Conservation (phyloP, 1,140 invertebrate genomes). For the Scaptodrosophila lebanonensis region DNA sequence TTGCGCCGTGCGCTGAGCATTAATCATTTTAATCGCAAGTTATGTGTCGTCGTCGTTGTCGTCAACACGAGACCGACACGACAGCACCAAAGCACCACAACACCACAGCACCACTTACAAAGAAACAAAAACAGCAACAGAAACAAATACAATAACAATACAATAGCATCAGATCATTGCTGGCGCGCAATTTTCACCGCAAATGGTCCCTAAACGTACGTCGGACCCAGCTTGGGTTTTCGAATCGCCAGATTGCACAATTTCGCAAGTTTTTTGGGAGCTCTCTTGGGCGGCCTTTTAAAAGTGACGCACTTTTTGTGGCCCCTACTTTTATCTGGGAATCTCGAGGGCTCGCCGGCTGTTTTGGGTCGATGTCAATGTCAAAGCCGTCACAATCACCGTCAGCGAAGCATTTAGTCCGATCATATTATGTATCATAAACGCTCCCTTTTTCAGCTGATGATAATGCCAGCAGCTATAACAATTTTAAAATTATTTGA, state of each 20-base stretch:
- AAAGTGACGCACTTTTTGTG: constrained; percentile 44
- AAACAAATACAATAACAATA: constrained; percentile 2
- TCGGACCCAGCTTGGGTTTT: constrained; percentile 25
- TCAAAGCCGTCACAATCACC: constrained; percentile 33
- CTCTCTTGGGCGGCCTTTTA: constrained; percentile 59
- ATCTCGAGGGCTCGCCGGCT: too few relatives aligned
- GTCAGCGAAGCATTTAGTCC: constrained; percentile 55
- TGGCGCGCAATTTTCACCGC: constrained; percentile 33
- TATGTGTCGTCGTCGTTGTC: constrained; percentile 66
- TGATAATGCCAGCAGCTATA: constrained; percentile 63
- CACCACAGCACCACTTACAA: constrained; percentile 17
- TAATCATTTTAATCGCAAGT: constrained; percentile 76
- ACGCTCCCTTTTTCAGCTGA: constrained; percentile 65
- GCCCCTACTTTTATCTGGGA: constrained; percentile 20
- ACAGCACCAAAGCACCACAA: constrained; percentile 28
- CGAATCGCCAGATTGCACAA: constrained; percentile 43
- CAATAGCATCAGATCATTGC: constrained; percentile 4
- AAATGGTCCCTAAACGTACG: constrained; percentile 64
- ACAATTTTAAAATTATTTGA: constrained; percentile 64
- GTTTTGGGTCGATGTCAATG: constrained; percentile 52
- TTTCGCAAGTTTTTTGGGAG: constrained; percentile 47
- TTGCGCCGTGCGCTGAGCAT: constrained; percentile 72
- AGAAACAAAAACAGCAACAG: constrained; percentile 7
- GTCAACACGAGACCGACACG: constrained; percentile 59
- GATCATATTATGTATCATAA: constrained; percentile 76